Percentiles rank a stretch among this genome's conserved stretches.
These are phyloP conservation scores for Lacanobia oleracea DNA, from an alignment of 2,888 invertebrate species.

Conservation along the genomic window DNA sequence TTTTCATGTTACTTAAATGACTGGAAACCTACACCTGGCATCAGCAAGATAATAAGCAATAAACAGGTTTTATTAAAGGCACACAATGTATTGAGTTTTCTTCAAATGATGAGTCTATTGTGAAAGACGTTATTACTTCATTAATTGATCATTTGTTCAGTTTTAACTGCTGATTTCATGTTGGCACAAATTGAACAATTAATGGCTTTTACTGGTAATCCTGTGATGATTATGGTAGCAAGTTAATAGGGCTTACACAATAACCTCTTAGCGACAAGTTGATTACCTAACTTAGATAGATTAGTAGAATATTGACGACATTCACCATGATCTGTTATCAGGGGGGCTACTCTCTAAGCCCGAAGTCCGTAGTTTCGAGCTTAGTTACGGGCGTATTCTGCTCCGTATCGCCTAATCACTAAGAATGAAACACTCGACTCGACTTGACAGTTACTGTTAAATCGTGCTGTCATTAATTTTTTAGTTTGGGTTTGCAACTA, in stretches of 20 bases:
- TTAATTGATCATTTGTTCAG: conserved; percentile 1
- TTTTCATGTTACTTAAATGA: too few relatives aligned
- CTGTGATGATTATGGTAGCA: neutral
- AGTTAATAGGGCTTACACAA: conserved; percentile 2
- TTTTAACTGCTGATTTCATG: conserved; percentile 7
- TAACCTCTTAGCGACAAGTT: neutral
- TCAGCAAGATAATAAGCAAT: too few relatives aligned
- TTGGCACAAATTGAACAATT: conserved; percentile 1
- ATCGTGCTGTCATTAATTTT: too few relatives aligned
- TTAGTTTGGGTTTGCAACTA: too few relatives aligned
- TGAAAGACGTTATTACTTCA: neutral
- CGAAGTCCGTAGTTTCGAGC: too few relatives aligned
- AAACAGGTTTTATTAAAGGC: conserved; percentile 20
- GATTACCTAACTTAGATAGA: neutral
- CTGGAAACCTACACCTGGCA: too few relatives aligned
- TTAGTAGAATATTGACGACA: neutral
- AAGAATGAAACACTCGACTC: too few relatives aligned
- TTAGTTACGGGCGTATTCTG: too few relatives aligned
- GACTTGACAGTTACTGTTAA: too few relatives aligned
- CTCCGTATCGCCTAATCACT: too few relatives aligned
- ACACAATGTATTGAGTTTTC: conserved; percentile 11
- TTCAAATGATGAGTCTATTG: conserved; percentile 17
- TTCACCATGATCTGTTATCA: too few relatives aligned
- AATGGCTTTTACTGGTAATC: neutral
- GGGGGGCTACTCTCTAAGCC: too few relatives aligned